Base-by-base conservation (phyloP, 2,113 vertebrate genomes). In the Rhinoderma darwinii region DNA sequence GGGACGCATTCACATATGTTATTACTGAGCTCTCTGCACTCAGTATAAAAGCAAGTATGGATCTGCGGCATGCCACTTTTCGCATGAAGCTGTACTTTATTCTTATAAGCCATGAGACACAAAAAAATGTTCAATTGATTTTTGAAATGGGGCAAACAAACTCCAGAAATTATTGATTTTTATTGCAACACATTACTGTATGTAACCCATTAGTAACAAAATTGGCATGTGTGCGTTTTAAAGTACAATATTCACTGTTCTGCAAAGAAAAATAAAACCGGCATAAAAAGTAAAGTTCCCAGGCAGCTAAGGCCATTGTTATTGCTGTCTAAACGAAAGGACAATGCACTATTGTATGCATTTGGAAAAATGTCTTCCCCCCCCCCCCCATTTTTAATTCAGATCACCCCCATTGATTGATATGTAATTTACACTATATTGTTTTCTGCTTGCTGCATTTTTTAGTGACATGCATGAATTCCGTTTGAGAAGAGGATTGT, bases 1-100 rank as follows among this genome's bases (percentile, higher is more conserved):
- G 78, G 78, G 54, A 81, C 25, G 10, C 25, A 61, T 81, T 81
- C n/a, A 15, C 78, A 63, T 63, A 81, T 56, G 14, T 39, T 61
- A 63, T 81, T 81, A 59, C 25, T 81, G 39, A 81, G 32, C 22
- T 61, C 25, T 41, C 20, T 63, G 78, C 78, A 63, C 56, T 81
- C 54, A 18, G 78, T 27, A 25, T 81, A 81, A 61, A 81, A 61
- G 54, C 54, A 25, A 27, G 78, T 81, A 61, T 61, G n/a, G 78
- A 81, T 81, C 78, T 63, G 35, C 39, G 7, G 37, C 56, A 41
- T 63, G 54, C 25, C n/a, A 27, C 56, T 41, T 63, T 43, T 18
- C 37, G 5, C 30, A 20, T 51, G 27, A 51, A 11, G 20, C 18
- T 37, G 17, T 44, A 50, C 25, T 81, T 81, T 43, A 17, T 61